Evolutionary conservation across 2,113 vertebrate species (phyloP), one percentile per base, ranked within the genome.

Genomic region (Hippocampus abdominalis): DNA sequence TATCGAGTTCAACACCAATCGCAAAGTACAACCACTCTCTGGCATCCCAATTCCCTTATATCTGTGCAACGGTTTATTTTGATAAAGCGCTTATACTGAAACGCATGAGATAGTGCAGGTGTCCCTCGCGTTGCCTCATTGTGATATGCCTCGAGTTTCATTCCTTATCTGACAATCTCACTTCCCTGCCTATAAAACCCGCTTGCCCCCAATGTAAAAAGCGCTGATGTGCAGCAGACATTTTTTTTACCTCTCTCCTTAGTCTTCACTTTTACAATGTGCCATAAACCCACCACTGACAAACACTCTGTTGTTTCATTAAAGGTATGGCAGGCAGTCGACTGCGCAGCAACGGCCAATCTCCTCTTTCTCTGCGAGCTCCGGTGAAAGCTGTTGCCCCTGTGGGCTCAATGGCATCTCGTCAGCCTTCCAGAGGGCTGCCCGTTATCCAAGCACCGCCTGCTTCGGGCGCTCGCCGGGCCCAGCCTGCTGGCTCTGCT

Each of bases 271-370:
- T 64, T 6, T 16, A 23, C 11, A 9, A 8, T 6, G 36, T 23
- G 62, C 13, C 39, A 27, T 64, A 18, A 27, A 25, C 12, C 15
- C 20, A 64, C n/a, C 40, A 46, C 23, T 64, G 40, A 64, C 63
- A 27, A 46, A 15, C 40, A 25, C 63, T 44, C 42, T 64, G 6
- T 46, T 46, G 23, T 46, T 64, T 64, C 29, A 64, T 62, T 65
- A n/a, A 68, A 96, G 95, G 93, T 88, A 84, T 93, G 83, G 62
- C 92, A 70, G 83, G 90, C 79, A 88, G 87, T 76, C 93, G 94
- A 60, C 75, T 95, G 74, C 91, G 92, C 64, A 87, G 87, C 68
- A 92, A 77, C 0, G 90, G 89, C 18, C 94, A 95, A 84, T 89
- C 91, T 36, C 91, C 93, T 10, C 82, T 96, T 10, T 87, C 91